Base-by-base conservation (phyloP, 2,113 vertebrate genomes). In the Chloebia gouldiae region DNA sequence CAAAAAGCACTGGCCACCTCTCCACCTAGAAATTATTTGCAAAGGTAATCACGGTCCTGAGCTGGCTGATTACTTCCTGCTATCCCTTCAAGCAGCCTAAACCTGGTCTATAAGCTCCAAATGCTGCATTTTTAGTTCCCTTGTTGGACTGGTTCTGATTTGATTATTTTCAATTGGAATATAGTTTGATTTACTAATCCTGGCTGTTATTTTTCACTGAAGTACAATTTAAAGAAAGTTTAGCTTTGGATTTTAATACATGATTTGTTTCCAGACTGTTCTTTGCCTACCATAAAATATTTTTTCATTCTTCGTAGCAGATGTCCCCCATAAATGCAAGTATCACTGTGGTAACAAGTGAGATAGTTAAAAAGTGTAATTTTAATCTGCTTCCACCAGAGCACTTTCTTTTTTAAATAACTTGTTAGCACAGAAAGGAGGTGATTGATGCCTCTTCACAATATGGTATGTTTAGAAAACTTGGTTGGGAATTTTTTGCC, bases 381-480 rank as follows among this genome's bases (percentile, higher is more conserved):
- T 95, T 93, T 44, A 86, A 69, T 88, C 78, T 92, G 40, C 33
- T 88, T 47, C 63, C 42, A 82, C 19, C 33, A 69, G 27, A 91
- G 5, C 0, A 0, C 45, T 89, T 94, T 88, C 50, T 59, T 83
- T 94, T 95, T 95, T 95, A 14, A 91, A 75, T 76, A 79, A 61
- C 77, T 91, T 93, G 27, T 88, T 79, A 89, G 42, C 53, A 72
- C 14, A 61, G 81, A 83, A 76, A 53, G 31, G 85, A 86, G 66
- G 40, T 91, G 59, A 51, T 68, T 60, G 21, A 53, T 92, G 78
- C 50, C 90, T 87, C 50, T 94, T 87, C 86, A 85, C 64, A 95
- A 50, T 75, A 79, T 84, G 61, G 60, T 61, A 51, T 47, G 22
- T 77, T 92, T 91, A 85, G 47, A 78, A 81, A 88, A 88, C 11